Conservation (phyloP, 2,888 invertebrate genomes). For the Cataglyphis livida region DNA sequence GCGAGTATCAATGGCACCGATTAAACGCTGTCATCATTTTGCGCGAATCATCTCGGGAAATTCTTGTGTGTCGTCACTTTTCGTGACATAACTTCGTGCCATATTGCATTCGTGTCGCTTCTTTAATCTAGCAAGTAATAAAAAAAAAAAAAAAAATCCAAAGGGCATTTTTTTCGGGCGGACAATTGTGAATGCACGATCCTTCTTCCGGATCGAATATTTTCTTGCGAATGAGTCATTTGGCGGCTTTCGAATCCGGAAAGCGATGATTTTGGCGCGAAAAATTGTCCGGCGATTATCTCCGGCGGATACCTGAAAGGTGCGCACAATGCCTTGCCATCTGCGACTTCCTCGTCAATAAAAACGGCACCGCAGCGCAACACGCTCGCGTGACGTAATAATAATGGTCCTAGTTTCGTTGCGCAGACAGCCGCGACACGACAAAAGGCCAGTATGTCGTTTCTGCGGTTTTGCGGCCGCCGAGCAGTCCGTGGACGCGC, state of each 20-base stretch:
- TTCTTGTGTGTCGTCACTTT: conserved; percentile 2
- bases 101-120: neutral
- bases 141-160: conserved; percentile 1
- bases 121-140: neutral
- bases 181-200: conserved; percentile 19
- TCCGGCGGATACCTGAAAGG: conserved; percentile 54
- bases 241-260: conserved; percentile 36
- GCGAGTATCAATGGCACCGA: conserved; percentile 19
- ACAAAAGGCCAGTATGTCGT: conserved; percentile 82
- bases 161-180: conserved; percentile 17
- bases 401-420: conserved; percentile 71
- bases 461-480: conserved; percentile 82
- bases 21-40: conserved; percentile 22
- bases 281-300: conserved; percentile 37
- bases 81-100: conserved; percentile 26
- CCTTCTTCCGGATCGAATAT: conserved; percentile 24
- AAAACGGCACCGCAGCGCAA: conserved; percentile 66
- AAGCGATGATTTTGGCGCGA: conserved; percentile 48
- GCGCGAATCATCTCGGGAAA: conserved; percentile 23
- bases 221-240: neutral
- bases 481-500: conserved; percentile 65
- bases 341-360: conserved; percentile 70
- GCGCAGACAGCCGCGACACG: conserved; percentile 65
- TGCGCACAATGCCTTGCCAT: conserved; percentile 69
- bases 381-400: conserved; percentile 73